Base-by-base conservation (phyloP, 2,888 invertebrate genomes). In the Perdita meconis region DNA sequence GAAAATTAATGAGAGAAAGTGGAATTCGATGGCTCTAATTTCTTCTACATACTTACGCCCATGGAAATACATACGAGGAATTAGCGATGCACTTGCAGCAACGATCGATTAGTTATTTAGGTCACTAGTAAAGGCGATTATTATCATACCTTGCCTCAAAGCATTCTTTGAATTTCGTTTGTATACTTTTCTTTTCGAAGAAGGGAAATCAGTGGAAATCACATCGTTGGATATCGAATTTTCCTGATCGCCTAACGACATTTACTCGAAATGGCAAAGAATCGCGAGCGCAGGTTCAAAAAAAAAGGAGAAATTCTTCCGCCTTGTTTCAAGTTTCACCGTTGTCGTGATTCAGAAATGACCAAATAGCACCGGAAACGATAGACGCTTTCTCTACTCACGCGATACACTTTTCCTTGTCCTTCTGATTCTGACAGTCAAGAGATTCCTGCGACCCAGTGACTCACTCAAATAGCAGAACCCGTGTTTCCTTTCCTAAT, bases 331-430 rank as follows among this genome's bases (percentile, higher is more conserved):
- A 65, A 60, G 75, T 83, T 83, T 79, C 79, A 73, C 78, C 70
- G 66, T 59, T 61, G 66, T 56, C 55, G 66, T 71, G 78, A 79
- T 81, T 77, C 77, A 61, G 75, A 78, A 81, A 81, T 68, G 81
- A 76, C 78, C 77, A 81, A 83, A 84, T 68, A 61, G 70, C 73
- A 59, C 63, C 75, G 81, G 79, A 81, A 86, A 74, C 69, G 57
- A 64, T 24, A 38, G 44, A 60, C 64, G 70, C 86, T 86, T 84
- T 86, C 86, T 81, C 81, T 83, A 59, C 55, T 80, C 73, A 16
- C 51, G 69, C 66, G 64, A 47, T 68, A 71, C 66, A 61, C 74
- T 68, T 70, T 73, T 71, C 83, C 65, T 38, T 36, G 36, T 40
- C 66, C 44, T 56, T 47, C 50, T 22, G 50, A 50, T n/a, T n/a